phyloP scores from a whole-genome alignment of 2,797 vertebrate species.

The Acanthurus tractus region DNA sequence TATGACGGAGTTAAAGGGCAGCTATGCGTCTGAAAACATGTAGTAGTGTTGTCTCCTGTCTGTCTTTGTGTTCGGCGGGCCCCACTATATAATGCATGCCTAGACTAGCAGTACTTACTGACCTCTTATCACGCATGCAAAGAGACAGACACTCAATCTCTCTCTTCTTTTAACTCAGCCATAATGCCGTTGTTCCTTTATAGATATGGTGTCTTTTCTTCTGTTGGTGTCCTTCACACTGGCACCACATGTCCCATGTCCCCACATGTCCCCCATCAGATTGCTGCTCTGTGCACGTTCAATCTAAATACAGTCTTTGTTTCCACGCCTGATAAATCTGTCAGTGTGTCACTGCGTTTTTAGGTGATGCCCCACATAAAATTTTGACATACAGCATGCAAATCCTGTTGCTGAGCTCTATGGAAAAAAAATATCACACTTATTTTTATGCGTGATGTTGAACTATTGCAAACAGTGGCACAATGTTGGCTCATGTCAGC shows the following conservation, averaged over 20 bases:
- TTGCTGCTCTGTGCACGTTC: neutral
- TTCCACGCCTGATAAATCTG: slow-evolving; percentile 52
- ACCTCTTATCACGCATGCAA: slow-evolving; percentile 1
- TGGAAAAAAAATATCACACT: neutral
- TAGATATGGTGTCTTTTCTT: slow-evolving; percentile 1
- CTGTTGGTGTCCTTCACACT: slow-evolving; percentile 32
- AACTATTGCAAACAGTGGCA: neutral
- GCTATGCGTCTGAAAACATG: slow-evolving; percentile 61
- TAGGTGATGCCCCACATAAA: slow-evolving; percentile 12
- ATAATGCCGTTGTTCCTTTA: slow-evolving; percentile 10
- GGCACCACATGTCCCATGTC: slow-evolving; percentile 9
- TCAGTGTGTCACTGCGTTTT: slow-evolving; percentile 13
- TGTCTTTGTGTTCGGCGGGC: slow-evolving; percentile 36
- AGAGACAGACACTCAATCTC: neutral
- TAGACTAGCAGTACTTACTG: slow-evolving; percentile 26
- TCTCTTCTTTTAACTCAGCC: slow-evolving; percentile 15
- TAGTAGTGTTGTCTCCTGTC: slow-evolving; percentile 55
- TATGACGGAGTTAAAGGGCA: slow-evolving; percentile 45
- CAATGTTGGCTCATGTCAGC: neutral
- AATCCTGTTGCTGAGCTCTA: neutral
- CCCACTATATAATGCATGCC: slow-evolving; percentile 24
- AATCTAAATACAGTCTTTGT: slow-evolving; percentile 66
- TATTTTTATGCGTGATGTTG: neutral
- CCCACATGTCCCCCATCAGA: too few species aligned
- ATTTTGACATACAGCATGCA: neutral